phyloP scores from a whole-genome alignment of 2,797 vertebrate genomes.

The Eupleurogrammus muticus region DNA sequence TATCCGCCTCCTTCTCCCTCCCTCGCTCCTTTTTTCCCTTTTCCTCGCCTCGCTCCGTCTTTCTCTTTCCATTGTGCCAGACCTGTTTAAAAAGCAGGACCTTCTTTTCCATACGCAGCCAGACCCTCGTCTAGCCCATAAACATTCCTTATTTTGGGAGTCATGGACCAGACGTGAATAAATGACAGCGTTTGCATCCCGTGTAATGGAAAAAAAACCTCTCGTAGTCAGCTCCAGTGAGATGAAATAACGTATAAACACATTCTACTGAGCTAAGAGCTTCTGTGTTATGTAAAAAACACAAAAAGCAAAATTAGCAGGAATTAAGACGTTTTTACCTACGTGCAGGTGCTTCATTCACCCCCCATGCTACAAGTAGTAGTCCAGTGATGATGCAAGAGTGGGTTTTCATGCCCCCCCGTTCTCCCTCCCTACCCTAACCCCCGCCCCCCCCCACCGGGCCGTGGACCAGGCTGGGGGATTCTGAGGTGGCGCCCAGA shows the following conservation, averaged over 20 bases:
- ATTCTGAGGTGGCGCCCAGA: slow-evolving; percentile 86
- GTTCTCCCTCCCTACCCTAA: slow-evolving; percentile 11
- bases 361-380: slow-evolving; percentile 28
- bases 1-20: neutral
- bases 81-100: slow-evolving; percentile 46
- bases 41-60: slow-evolving; percentile 44
- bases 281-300: neutral
- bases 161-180: slow-evolving; percentile 56
- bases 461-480: slow-evolving; percentile 73
- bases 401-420: slow-evolving; percentile 49
- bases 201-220: slow-evolving; percentile 46
- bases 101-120: slow-evolving; percentile 52
- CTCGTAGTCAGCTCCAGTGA: slow-evolving; percentile 9
- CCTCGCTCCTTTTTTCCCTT: slow-evolving; percentile 47
- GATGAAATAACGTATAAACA: neutral
- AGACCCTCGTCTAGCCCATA: slow-evolving; percentile 59
- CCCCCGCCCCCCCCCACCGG: slow-evolving; percentile 65
- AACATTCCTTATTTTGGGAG: slow-evolving; percentile 66
- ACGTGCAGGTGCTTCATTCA: slow-evolving; percentile 8
- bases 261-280: neutral
- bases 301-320: neutral
- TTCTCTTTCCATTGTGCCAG: slow-evolving; percentile 46
- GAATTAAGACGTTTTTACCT: too few relatives aligned
- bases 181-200: slow-evolving; percentile 37
- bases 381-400: slow-evolving; percentile 72